Conservation (phyloP, 1,140 invertebrate species). For the Drosophila sulfurigaster region DNA sequence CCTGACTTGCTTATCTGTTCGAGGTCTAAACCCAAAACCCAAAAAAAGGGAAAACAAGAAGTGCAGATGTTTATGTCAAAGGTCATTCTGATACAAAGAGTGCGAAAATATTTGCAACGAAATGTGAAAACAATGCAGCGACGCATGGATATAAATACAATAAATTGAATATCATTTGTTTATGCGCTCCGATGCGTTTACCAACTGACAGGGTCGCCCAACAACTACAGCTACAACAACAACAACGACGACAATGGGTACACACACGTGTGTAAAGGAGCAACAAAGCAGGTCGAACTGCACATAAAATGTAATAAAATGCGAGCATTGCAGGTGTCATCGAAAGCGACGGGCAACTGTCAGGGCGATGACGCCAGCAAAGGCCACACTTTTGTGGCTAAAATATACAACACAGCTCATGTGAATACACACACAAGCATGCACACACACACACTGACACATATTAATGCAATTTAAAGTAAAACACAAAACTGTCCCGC, state of each 20-base stretch:
- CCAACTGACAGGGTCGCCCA: slow-evolving; percentile 68
- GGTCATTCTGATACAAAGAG: neutral
- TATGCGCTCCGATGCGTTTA: slow-evolving; percentile 74
- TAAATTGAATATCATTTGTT: slow-evolving; percentile 83
- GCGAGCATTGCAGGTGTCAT: slow-evolving; percentile 79
- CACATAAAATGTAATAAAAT: slow-evolving; percentile 78
- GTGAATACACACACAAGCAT: slow-evolving; percentile 4
- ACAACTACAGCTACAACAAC: slow-evolving; percentile 26
- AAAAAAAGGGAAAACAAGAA: neutral
- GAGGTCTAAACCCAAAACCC: neutral
- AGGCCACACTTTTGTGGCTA: slow-evolving; percentile 76
- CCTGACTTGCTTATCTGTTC: slow-evolving; percentile 49
- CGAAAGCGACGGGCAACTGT: slow-evolving; percentile 66
- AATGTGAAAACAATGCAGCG: slow-evolving; percentile 50
- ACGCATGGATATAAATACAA: slow-evolving; percentile 56
- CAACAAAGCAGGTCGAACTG: neutral
- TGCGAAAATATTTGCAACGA: slow-evolving; percentile 48
- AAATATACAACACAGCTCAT: slow-evolving; percentile 63
- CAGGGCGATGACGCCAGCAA: slow-evolving; percentile 54
- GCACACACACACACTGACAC: slow-evolving; percentile 28
- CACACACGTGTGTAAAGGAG: slow-evolving; percentile 17
- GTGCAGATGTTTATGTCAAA: neutral
- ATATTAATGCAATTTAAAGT: slow-evolving; percentile 83
- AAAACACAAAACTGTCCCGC: slow-evolving; percentile 76
- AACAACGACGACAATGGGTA: neutral